Percentiles rank a stretch among this genome's conserved stretches.
phyloP scores from a whole-genome alignment of 1,140 invertebrate species.

The Hypsibius dujardini region DNA sequence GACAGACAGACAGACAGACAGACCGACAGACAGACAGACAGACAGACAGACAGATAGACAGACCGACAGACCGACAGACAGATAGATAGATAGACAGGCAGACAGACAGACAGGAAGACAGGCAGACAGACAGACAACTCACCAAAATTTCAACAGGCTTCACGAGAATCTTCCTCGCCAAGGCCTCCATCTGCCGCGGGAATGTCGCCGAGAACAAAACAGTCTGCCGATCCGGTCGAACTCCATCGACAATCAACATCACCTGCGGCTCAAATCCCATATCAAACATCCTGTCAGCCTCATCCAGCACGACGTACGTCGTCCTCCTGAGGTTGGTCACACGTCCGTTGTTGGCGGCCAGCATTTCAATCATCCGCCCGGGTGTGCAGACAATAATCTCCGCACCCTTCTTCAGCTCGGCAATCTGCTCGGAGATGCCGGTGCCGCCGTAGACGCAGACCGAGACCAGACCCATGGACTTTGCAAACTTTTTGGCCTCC shows the following conservation, averaged over 20 bases:
- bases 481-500: conserved; percentile 55
- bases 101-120: no score
- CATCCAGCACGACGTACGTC: conserved; percentile 41
- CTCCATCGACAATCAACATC: conserved; percentile 38
- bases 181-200: conserved; percentile 25
- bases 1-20: no score
- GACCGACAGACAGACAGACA: background rate
- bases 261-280: conserved; percentile 44
- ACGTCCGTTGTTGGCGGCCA: conserved; percentile 39
- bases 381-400: conserved; percentile 43
- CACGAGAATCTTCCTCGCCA: conserved; percentile 19
- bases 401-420: conserved; percentile 39
- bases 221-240: conserved; percentile 41
- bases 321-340: conserved; percentile 38
- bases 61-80: no score
- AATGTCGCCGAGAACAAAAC: conserved; percentile 42
- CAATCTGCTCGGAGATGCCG: conserved; percentile 42
- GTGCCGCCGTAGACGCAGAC: conserved; percentile 43
- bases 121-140: no score
- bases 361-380: conserved; percentile 42
- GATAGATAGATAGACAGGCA: no score
- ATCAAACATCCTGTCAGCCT: conserved; percentile 43
- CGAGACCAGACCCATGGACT: conserved; percentile 23
- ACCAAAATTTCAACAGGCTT: conserved; percentile 18
- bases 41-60: no score